Base-by-base conservation (phyloP, 2,888 invertebrate species). In the Acleris emargana region DNA sequence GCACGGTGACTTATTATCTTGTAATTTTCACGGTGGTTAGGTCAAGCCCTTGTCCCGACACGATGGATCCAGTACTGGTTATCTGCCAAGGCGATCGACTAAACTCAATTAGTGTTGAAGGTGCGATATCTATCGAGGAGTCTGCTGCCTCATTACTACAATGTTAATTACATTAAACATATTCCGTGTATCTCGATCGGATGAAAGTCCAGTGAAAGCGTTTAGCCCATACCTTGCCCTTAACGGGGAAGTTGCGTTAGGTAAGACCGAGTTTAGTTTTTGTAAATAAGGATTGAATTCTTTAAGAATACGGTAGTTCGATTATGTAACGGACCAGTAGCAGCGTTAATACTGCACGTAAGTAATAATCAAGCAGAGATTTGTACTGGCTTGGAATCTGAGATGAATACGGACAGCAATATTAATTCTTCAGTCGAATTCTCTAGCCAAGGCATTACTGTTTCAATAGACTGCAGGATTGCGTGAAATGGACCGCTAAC, bases 41-140 rank as follows among this genome's bases (percentile, higher is more conserved):
- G 54, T 50, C 28, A 13, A 52, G 57, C 58, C 47, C 42, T 38
- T 55, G 66, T 60, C 50, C 53, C 43, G 64, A 57, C 66, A 57
- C 66, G 60, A 66, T 45, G 38, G 45, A 32, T 50, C 47, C 20
- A 49, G 32, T n/a, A 49, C 50, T 57, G 52, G 57, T 57, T 61
- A 66, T 66, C 66, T 66, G 38, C 51, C 66, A 66, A 66, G 61
- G 66, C 22, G 47, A 66, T 66, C 66, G n/a, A 22, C 51, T 60
- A 51, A 45, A 55, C 58, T 53, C 54, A 59, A 61, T 66, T 43
- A 61, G 51, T 51, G 16, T 45, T 45, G 20, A 54, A 54, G 20
- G 54, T 16, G 16, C 20, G 20, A 54, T 18, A 20, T 42, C 38
- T 42, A 38, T 7, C n/a, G 9, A 13, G 54, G 42, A 20, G 42